A percentile compares a stretch with the other conserved stretches of the same genome.
These are phyloP conservation scores for Achlya flavicornis DNA, from an alignment of 2,888 invertebrate species.

Conservation along the genomic window DNA sequence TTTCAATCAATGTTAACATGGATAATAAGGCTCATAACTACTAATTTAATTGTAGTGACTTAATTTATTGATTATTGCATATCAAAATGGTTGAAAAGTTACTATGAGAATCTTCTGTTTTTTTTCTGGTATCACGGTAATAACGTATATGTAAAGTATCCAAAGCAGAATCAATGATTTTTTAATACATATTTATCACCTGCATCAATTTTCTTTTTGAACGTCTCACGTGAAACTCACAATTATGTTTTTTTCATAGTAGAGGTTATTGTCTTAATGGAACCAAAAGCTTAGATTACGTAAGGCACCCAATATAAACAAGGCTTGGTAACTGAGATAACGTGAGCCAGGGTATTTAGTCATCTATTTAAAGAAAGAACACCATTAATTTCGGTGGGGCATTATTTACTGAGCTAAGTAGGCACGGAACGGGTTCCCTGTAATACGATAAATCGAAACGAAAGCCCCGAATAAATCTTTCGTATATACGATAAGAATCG, in stretches of 20 bases:
- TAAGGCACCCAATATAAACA: constrained; percentile 71
- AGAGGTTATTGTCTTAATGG: constrained; percentile 60
- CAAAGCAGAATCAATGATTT: no score
- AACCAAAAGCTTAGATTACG: constrained; percentile 73
- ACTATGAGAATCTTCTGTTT: no score
- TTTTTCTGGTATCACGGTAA: no score
- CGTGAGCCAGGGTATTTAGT: constrained; percentile 78
- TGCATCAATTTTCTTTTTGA: background rate
- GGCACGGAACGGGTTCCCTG: constrained; percentile 80
- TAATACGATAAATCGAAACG: constrained; percentile 75
- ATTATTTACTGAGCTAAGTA: constrained; percentile 81
- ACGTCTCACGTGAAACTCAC: constrained; percentile 21
- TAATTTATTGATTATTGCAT: background rate
- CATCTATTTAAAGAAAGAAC: constrained; percentile 82
- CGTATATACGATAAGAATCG: constrained; percentile 80
- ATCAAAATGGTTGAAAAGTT: no score
- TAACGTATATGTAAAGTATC: no score
- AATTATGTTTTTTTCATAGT: constrained; percentile 29
- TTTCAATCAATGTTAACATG: no score
- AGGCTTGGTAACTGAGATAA: constrained; percentile 67
- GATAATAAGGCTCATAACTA: no score
- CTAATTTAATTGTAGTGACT: no score
- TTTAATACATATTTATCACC: no score
- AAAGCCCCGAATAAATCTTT: constrained; percentile 79
- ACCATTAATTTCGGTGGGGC: constrained; percentile 76